Conservation (phyloP, 1,140 invertebrate species). For the Neodiprion fabricii region DNA sequence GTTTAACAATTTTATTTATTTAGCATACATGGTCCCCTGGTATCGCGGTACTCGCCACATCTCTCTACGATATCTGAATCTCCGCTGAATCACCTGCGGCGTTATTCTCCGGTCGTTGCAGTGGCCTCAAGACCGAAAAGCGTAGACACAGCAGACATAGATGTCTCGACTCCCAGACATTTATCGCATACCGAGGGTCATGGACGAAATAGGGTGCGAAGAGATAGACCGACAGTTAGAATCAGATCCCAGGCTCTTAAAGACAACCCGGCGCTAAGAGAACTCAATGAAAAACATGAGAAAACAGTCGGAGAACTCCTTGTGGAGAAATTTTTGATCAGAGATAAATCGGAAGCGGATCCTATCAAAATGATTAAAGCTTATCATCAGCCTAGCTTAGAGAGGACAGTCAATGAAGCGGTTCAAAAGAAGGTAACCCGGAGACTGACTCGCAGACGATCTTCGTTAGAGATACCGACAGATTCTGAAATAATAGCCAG, state of each 20-base stretch:
- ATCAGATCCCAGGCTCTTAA: constrained; percentile 59
- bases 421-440: constrained; percentile 46
- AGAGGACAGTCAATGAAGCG: constrained; percentile 29
- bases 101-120: constrained; percentile 38
- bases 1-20: neutral
- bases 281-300: constrained; percentile 53
- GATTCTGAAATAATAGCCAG: constrained; percentile 49
- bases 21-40: constrained; percentile 57
- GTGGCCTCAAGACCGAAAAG: constrained; percentile 52
- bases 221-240: constrained; percentile 51
- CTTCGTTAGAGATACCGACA: constrained; percentile 49
- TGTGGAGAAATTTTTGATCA: constrained; percentile 78
- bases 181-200: constrained; percentile 37
- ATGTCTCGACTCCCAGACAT: constrained; percentile 70
- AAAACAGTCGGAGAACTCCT: constrained; percentile 75
- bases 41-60: constrained; percentile 71
- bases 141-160: constrained; percentile 84
- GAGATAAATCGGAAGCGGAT: constrained; percentile 64
- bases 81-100: constrained; percentile 46
- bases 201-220: constrained; percentile 40
- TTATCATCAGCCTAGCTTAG: constrained; percentile 41
- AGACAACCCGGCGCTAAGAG: constrained; percentile 57
- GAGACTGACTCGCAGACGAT: constrained; percentile 51
- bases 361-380: constrained; percentile 36
- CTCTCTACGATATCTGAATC: constrained; percentile 77